Conservation (phyloP, 1,140 invertebrate genomes). For the Neocloeon triangulifer region DNA sequence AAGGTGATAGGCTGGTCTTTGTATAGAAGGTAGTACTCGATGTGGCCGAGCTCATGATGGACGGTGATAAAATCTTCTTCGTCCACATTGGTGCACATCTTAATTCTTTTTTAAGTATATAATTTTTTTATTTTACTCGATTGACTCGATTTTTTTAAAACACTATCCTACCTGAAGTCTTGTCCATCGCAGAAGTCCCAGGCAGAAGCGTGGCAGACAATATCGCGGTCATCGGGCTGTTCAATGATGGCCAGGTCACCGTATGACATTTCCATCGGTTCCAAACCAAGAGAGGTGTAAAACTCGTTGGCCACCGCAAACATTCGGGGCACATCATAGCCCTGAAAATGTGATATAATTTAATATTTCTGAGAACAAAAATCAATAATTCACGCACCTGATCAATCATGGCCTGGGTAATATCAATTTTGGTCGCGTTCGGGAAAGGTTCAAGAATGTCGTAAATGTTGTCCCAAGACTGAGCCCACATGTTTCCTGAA, state of each 20-base stretch:
- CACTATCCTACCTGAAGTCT: no score
- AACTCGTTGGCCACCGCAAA: constrained; percentile 24
- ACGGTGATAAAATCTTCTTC: constrained; percentile 40
- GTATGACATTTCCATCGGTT: constrained; percentile 7
- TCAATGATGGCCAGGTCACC: constrained; percentile 22
- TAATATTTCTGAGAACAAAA: no score
- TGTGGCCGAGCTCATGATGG: constrained; percentile 61
- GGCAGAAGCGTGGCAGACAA: constrained; percentile 53
- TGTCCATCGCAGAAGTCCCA: constrained; percentile 51
- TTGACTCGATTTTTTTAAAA: no score
- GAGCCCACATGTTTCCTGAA: constrained; percentile 54
- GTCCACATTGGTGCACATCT: constrained; percentile 51
- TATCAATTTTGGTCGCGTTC: background rate
- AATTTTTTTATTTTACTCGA: no score
- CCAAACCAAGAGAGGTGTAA: constrained; percentile 22
- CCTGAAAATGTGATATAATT: constrained; percentile 10
- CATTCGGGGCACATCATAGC: constrained; percentile 17
- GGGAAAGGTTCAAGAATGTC: constrained; percentile 16
- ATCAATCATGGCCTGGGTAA: background rate
- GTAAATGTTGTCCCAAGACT: constrained; percentile 59
- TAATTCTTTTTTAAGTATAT: no score
- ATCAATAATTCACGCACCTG: background rate
- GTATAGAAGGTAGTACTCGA: constrained; percentile 50
- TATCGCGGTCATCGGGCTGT: constrained; percentile 32
- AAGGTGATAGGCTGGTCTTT: constrained; percentile 38